Percentiles rank a stretch among this genome's conserved stretches.
These are phyloP conservation scores for Dorcus hopei DNA, from an alignment of 2,888 invertebrate species.

Conservation along the genomic window DNA sequence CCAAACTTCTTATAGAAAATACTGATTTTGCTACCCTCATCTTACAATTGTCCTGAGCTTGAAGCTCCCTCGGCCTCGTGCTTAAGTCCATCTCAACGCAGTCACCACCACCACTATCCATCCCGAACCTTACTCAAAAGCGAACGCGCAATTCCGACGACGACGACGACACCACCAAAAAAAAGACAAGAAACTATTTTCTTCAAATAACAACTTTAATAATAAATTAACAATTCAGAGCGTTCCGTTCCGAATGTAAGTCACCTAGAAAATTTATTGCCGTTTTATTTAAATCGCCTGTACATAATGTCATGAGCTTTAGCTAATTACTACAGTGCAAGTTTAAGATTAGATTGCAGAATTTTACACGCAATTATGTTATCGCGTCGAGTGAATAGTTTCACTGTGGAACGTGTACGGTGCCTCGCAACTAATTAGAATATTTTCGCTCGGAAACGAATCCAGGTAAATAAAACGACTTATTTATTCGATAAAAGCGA, in stretches of 20 bases:
- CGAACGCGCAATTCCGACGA: too few species aligned
- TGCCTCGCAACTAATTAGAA: background rate
- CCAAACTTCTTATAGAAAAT: constrained; percentile 58
- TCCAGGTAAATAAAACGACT: background rate
- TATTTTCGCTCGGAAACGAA: background rate
- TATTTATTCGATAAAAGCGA: constrained; percentile 1
- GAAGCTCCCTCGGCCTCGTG: constrained; percentile 47
- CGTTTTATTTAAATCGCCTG: background rate
- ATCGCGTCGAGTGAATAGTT: background rate
- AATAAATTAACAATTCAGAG: background rate
- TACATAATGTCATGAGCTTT: background rate
- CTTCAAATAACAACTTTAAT: background rate
- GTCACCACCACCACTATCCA: constrained; percentile 23
- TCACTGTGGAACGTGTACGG: background rate
- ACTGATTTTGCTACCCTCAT: constrained; percentile 58
- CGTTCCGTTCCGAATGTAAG: background rate
- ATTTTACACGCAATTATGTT: constrained; percentile 2
- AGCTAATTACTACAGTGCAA: background rate
- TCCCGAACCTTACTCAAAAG: background rate
- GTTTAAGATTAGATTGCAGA: background rate
- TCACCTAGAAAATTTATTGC: background rate
- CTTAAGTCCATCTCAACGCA: constrained; percentile 52
- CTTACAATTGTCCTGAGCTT: constrained; percentile 46
- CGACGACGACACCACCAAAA: too few species aligned
- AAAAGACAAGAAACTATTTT: background rate